Evolutionary conservation across 2,888 invertebrate species (phyloP).

Genomic region (Drosophila macrospina): DNA sequence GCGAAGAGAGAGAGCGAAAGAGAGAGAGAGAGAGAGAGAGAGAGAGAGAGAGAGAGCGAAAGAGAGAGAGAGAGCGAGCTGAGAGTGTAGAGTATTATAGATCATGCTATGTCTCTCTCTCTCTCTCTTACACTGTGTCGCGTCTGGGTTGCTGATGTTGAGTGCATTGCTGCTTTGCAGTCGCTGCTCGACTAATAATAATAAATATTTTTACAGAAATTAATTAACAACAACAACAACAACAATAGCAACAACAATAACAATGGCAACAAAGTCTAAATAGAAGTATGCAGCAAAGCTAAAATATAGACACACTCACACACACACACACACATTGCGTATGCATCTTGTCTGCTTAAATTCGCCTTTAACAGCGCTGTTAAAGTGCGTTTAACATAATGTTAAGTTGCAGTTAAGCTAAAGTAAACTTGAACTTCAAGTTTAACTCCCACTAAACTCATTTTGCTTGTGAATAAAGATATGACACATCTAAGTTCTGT

Average conservation of each 20-base stretch:
- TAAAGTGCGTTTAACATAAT: background rate
- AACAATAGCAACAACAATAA: conserved; percentile 40
- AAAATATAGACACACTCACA: conserved; percentile 11
- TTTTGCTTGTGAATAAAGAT: too few species aligned
- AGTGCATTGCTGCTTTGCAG: conserved; percentile 64
- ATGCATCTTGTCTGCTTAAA: conserved; percentile 49
- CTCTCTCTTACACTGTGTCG: background rate
- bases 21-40: background rate
- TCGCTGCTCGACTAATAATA: conserved; percentile 66
- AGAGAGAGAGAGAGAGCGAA: background rate
- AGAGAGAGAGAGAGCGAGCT: background rate
- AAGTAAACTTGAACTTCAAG: too few species aligned
- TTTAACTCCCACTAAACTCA: too few species aligned
- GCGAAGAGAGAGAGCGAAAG: background rate
- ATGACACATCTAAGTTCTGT: too few species aligned
- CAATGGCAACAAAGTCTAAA: conserved; percentile 64
- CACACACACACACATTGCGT: conserved; percentile 34
- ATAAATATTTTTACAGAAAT: conserved; percentile 74
- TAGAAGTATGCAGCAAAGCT: conserved; percentile 40
- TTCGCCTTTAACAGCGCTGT: background rate
- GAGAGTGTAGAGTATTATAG: conserved; percentile 25
- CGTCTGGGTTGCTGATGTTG: conserved; percentile 35
- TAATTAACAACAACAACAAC: conserved; percentile 69
- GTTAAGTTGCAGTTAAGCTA: background rate
- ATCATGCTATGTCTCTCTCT: conserved; percentile 34